A percentile compares a stretch with the other conserved stretches of the same genome.
Conservation (phyloP, 2,888 invertebrate genomes). For the Erannis defoliaria region DNA sequence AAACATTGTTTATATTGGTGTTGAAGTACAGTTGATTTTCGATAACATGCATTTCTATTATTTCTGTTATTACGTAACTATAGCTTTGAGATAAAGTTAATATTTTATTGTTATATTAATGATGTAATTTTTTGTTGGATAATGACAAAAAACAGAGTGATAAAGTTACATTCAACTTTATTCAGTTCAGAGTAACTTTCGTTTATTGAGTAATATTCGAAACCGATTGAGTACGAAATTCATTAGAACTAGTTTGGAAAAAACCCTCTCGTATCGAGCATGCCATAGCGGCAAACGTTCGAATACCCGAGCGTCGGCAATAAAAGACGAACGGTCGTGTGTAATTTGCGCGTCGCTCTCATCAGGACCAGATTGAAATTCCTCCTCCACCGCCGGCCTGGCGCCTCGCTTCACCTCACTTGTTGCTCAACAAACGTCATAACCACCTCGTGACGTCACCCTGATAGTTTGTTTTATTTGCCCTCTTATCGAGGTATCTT, state of each 20-base stretch:
- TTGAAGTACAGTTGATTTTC: too few species aligned
- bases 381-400: conserved; percentile 72
- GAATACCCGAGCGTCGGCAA: conserved; percentile 53
- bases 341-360: conserved; percentile 81
- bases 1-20: too few species aligned
- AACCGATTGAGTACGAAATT: background rate
- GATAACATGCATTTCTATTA: too few species aligned
- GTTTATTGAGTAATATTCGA: background rate
- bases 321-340: conserved; percentile 65
- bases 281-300: conserved; percentile 40
- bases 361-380: conserved; percentile 83
- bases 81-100: too few species aligned
- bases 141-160: too few species aligned
- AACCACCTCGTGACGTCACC: conserved; percentile 75
- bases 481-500: conserved; percentile 40
- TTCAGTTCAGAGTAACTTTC: too few species aligned
- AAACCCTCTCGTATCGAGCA: conserved; percentile 14
- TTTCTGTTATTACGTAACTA: too few species aligned
- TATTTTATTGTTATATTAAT: too few species aligned
- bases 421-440: conserved; percentile 80
- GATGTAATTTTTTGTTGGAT: too few species aligned
- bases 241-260: background rate
- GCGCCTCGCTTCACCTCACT: conserved; percentile 81
- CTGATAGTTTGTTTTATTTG: conserved; percentile 65
- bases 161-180: too few species aligned